phyloP scores from a whole-genome alignment of 2,888 invertebrate species.

The Andricus curvator region DNA sequence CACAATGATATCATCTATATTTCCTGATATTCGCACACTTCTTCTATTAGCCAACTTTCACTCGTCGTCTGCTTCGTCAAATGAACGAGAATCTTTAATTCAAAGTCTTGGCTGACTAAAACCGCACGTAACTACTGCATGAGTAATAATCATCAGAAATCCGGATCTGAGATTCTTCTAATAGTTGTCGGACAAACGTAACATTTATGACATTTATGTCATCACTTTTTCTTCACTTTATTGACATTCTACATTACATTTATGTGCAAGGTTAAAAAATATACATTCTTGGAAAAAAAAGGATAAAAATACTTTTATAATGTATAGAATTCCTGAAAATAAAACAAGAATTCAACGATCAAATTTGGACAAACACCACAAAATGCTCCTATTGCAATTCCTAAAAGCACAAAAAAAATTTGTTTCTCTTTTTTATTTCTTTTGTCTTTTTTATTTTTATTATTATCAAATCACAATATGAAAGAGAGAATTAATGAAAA shows the following conservation, averaged over 20 bases:
- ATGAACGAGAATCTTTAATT: conserved; percentile 24
- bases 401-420: too few relatives aligned
- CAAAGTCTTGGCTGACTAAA: conserved; percentile 21
- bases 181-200: conserved; percentile 1
- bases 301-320: not conserved
- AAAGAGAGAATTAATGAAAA: too few relatives aligned
- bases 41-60: not conserved
- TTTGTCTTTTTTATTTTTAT: too few relatives aligned
- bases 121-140: conserved; percentile 28
- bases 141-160: conserved; percentile 10
- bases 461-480: too few relatives aligned
- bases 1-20: not conserved
- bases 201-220: not conserved
- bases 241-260: not conserved
- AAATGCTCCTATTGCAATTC: too few relatives aligned
- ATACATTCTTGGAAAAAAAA: not conserved
- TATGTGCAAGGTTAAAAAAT: not conserved
- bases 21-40: not conserved
- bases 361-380: too few relatives aligned
- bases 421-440: too few relatives aligned
- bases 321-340: too few relatives aligned
- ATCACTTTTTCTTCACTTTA: not conserved
- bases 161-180: conserved; percentile 28
- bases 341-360: too few relatives aligned
- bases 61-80: not conserved